These are phyloP conservation scores for Dascillus cervinus DNA, from an alignment of 2,888 invertebrate genomes.

Conservation along the genomic window DNA sequence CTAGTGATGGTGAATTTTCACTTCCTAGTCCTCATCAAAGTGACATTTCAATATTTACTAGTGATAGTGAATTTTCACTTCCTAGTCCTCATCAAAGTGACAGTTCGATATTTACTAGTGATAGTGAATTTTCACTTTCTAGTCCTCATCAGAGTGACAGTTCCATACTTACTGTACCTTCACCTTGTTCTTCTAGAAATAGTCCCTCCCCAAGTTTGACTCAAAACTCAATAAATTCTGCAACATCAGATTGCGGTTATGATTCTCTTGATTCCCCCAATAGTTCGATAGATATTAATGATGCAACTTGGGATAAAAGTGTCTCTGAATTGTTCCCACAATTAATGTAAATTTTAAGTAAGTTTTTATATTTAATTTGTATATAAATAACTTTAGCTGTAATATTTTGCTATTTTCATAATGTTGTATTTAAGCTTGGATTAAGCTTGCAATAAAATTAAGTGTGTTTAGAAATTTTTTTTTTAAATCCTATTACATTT, in stretches of 20 bases:
- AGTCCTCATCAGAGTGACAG: too few species aligned
- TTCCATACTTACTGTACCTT: conserved; percentile 3
- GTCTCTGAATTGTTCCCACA: conserved; percentile 73
- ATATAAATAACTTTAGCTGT: too few species aligned
- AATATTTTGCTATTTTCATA: too few species aligned
- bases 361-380: neutral
- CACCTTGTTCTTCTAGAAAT: conserved; percentile 3
- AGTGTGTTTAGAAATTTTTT: too few species aligned
- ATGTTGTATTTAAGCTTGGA: too few species aligned
- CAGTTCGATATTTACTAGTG: conserved; percentile 9
- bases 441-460: too few species aligned
- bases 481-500: too few species aligned
- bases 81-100: too few species aligned
- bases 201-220: conserved; percentile 10
- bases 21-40: too few species aligned
- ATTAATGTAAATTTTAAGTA: conserved; percentile 46
- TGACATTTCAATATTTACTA: conserved; percentile 10
- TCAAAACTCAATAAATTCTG: too few species aligned
- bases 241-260: conserved; percentile 54
- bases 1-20: conserved; percentile 24
- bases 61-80: neutral
- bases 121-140: too few species aligned
- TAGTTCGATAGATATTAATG: conserved; percentile 32
- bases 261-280: conserved; percentile 57
- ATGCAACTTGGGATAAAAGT: conserved; percentile 62